phyloP scores from a whole-genome alignment of 2,797 vertebrate genomes.

The Sternarchorhynchus goeldii region DNA sequence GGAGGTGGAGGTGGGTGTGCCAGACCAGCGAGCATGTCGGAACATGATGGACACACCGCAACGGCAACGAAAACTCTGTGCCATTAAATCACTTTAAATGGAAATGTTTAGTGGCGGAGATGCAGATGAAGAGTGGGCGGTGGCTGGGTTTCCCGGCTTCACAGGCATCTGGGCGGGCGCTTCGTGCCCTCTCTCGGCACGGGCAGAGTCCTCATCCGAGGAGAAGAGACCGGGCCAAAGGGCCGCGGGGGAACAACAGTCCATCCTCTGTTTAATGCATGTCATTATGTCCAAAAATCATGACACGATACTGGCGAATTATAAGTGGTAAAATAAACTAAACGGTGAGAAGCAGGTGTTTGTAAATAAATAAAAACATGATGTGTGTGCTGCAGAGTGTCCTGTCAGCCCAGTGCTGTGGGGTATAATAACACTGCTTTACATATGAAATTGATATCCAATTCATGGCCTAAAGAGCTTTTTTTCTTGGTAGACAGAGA shows the following conservation, averaged over 20 bases:
- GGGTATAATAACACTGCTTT: background rate
- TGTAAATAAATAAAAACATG: too few species aligned
- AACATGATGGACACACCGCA: constrained; percentile 73
- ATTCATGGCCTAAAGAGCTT: constrained; percentile 7
- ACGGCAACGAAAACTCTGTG: constrained; percentile 73
- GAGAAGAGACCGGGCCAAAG: too few species aligned
- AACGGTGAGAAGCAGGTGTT: too few species aligned
- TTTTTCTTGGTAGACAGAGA: constrained; percentile 66
- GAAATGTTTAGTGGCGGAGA: constrained; percentile 82
- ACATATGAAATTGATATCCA: background rate
- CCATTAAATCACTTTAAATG: constrained; percentile 84
- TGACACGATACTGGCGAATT: too few species aligned
- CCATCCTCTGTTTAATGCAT: too few species aligned
- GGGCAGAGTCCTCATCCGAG: too few species aligned
- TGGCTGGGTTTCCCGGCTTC: constrained; percentile 68
- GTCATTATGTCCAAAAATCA: too few species aligned
- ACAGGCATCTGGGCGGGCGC: background rate
- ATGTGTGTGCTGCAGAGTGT: too few species aligned
- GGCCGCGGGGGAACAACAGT: too few species aligned
- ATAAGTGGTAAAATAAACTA: too few species aligned
- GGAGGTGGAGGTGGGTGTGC: constrained; percentile 46
- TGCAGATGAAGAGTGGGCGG: constrained; percentile 69
- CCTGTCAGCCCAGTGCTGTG: background rate
- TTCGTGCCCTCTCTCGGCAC: too few species aligned
- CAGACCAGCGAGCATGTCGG: constrained; percentile 53